These are phyloP conservation scores for Plagodis dolabraria DNA, from an alignment of 2,888 invertebrate genomes.

Conservation along the genomic window DNA sequence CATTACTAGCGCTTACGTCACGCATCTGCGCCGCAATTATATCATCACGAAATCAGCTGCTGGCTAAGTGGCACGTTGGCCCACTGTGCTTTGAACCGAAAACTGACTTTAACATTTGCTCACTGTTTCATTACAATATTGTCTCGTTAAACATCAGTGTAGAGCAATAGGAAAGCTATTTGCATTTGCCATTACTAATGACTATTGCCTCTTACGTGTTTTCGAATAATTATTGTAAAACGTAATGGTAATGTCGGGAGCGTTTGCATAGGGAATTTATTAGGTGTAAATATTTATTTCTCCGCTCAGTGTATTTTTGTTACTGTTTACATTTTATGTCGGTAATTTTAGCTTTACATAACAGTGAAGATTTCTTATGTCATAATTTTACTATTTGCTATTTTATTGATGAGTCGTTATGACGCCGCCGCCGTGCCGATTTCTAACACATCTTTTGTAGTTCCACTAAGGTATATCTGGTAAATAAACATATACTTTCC, in stretches of 20 bases:
- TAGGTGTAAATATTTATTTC: constrained; percentile 30
- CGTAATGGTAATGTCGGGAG: constrained; percentile 20
- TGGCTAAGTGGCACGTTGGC: constrained; percentile 61
- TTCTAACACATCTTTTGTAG: background rate
- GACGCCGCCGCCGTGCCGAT: background rate
- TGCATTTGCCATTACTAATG: constrained; percentile 32
- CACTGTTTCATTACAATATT: constrained; percentile 45
- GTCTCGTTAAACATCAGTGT: constrained; percentile 34
- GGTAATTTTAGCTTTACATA: constrained; percentile 13
- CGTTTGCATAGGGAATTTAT: constrained; percentile 28
- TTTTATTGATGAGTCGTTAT: constrained; percentile 17
- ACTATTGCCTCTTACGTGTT: constrained; percentile 25
- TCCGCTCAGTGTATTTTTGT: constrained; percentile 4
- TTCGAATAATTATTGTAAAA: constrained; percentile 24
- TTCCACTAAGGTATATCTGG: background rate
- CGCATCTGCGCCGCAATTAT: constrained; percentile 60
- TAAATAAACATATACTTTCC: constrained; percentile 19
- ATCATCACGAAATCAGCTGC: constrained; percentile 74
- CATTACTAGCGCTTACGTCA: constrained; percentile 74
- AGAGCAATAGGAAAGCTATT: constrained; percentile 40
- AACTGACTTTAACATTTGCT: constrained; percentile 45
- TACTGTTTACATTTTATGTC: constrained; percentile 12
- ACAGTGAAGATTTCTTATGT: constrained; percentile 16
- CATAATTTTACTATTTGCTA: constrained; percentile 13
- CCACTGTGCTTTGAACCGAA: constrained; percentile 47